These are phyloP conservation scores for Scalopus aquaticus DNA, from an alignment of 2,113 vertebrate species.

Conservation along the genomic window DNA sequence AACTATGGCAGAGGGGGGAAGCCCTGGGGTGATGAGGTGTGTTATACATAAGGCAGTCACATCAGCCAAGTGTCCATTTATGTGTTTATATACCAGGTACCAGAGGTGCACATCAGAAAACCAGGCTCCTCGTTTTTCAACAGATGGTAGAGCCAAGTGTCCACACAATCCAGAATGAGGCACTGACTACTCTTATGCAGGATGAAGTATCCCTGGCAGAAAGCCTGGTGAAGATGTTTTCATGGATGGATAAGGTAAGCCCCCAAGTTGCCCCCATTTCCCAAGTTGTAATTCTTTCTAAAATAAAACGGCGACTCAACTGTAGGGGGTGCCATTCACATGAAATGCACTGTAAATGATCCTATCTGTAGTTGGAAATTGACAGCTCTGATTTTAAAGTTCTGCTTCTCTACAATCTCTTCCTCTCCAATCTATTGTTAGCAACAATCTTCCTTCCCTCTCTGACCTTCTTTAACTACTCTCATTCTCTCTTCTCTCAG, in stretches of 20 bases:
- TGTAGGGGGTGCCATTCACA: background rate
- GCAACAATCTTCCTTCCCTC: background rate
- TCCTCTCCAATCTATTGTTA: background rate
- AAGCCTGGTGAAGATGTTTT: background rate
- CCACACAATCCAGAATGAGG: fast-evolving
- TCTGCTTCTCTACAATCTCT: background rate
- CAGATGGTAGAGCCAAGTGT: background rate
- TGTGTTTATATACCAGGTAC: background rate
- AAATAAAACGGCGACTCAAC: background rate
- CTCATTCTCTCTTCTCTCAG: background rate
- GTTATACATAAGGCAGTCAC: background rate
- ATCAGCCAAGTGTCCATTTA: background rate
- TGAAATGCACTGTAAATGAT: background rate
- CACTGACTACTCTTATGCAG: background rate
- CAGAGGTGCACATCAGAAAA: background rate
- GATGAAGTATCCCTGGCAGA: background rate
- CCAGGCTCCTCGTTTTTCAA: background rate
- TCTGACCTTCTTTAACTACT: background rate
- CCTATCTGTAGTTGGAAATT: background rate
- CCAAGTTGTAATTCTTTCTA: background rate
- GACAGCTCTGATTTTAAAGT: background rate
- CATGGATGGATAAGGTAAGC: background rate
- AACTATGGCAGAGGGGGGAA: background rate
- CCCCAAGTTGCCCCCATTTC: background rate
- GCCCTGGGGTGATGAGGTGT: background rate